Evolutionary conservation across 2,113 vertebrate genomes (phyloP), one percentile per base, ranked within the genome.

Genomic region (Cryptotis parvus): DNA sequence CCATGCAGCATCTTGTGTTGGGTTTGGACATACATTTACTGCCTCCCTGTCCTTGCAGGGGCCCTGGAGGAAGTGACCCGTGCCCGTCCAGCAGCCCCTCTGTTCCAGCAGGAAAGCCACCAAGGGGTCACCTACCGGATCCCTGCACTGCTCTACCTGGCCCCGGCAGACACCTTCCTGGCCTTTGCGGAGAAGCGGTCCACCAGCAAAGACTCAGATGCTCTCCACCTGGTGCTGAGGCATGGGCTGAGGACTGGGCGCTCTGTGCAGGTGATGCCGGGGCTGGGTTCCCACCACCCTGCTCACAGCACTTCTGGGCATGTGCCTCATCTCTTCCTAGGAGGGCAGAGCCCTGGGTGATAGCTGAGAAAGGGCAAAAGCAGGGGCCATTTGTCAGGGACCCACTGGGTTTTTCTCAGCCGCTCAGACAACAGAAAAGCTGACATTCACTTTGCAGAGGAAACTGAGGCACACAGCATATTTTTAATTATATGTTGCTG

Each of bases 171-270:
- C 74, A 98, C 98, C 14, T 98, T 99, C 96, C 98, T 99, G 91
- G 99, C 99, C 85, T 99, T 99, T 76, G 98, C 99, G 1, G 99
- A 99, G 96, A 98, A 98, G 58, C 98, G 99, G 35, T 97, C 97
- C 26, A 97, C 99, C 0, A 0, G 94, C 24, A 66, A 1, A 79
- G 99, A 99, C 26, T 94, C 96, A 39, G 98, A 99, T 5, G 98
- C 99, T n/a, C 95, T 98, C 94, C 79, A 97, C 63, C 96, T 99
- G 91, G 99, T 99, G 66, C 97, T 99, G 98, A 98, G 98, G 75
- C 98, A 97, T 90, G 99, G 99, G 24, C 2, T 75, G 81, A 94
- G 96, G n/a, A 96, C 96, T 0, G 97, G 98, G 68, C 95, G 89
- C 35, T 96, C 96, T 0, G 97, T 99, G n/a, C 77, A 99, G 98